Conservation (phyloP, 2,888 invertebrate genomes). For the Acrocyrtus sp. region DNA sequence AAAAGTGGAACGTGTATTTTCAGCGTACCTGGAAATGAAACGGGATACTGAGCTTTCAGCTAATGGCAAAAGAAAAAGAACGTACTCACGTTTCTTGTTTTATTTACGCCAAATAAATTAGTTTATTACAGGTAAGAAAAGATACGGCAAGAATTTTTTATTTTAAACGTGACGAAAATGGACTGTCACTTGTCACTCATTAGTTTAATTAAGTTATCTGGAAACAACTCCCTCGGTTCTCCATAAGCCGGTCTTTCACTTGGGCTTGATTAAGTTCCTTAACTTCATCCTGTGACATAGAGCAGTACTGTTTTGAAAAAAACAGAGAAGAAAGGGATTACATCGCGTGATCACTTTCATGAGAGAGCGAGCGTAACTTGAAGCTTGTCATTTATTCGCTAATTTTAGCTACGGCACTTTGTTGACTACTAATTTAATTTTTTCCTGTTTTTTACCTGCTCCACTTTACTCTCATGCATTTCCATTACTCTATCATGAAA, state of each 20-base stretch:
- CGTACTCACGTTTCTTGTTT: too few species aligned
- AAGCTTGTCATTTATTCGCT: background rate
- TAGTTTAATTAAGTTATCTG: too few species aligned
- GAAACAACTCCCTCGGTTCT: too few species aligned
- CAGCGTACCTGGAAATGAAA: too few species aligned
- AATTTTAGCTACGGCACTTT: background rate
- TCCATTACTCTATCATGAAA: constrained; percentile 58
- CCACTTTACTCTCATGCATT: constrained; percentile 58
- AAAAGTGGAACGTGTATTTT: too few species aligned
- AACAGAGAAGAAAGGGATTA: background rate
- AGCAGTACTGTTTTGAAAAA: constrained; percentile 43
- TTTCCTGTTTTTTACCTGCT: constrained; percentile 44
- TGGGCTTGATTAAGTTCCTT: constrained; percentile 46
- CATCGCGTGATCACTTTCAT: background rate
- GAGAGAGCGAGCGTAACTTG: background rate
- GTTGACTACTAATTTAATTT: background rate
- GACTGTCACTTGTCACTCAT: too few species aligned
- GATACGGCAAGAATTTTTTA: too few species aligned
- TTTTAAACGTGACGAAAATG: too few species aligned
- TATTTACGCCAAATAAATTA: too few species aligned
- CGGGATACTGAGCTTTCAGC: too few species aligned
- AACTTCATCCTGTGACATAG: constrained; percentile 52
- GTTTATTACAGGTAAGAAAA: too few species aligned
- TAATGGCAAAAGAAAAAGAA: too few species aligned
- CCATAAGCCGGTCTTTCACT: background rate